These are phyloP conservation scores for Paramormyrops hopkinsi DNA, from an alignment of 2,797 vertebrate genomes.

Conservation along the genomic window DNA sequence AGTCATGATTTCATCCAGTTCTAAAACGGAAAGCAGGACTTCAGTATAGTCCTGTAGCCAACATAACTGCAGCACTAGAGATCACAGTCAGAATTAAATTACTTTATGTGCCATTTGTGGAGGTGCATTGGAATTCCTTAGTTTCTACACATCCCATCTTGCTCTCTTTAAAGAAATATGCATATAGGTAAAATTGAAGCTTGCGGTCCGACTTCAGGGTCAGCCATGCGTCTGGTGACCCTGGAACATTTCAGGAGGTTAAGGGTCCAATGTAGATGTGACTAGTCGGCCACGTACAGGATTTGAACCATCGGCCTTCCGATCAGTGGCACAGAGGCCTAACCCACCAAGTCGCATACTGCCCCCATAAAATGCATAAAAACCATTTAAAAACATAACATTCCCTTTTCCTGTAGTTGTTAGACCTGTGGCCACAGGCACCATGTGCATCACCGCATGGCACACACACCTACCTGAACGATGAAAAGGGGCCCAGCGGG, in stretches of 20 bases:
- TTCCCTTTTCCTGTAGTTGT: not conserved
- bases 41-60: not conserved
- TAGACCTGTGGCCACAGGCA: not conserved
- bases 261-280: not conserved
- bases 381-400: not conserved
- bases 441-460: no score
- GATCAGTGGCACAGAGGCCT: not conserved
- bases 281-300: not conserved
- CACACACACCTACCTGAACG: conserved; percentile 64
- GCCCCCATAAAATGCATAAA: not conserved
- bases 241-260: not conserved
- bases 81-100: not conserved
- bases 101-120: not conserved
- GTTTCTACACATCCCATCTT: not conserved
- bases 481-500: conserved; percentile 63
- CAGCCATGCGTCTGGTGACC: not conserved
- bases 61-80: not conserved
- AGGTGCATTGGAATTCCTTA: not conserved
- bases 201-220: not conserved
- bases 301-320: not conserved
- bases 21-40: not conserved
- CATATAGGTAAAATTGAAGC: not conserved
- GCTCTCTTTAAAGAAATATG: not conserved
- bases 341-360: not conserved
- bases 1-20: not conserved